Evolutionary conservation across 1,140 invertebrate genomes (phyloP), one percentile per base, ranked within the genome.

Genomic region (Plectus sambesii): DNA sequence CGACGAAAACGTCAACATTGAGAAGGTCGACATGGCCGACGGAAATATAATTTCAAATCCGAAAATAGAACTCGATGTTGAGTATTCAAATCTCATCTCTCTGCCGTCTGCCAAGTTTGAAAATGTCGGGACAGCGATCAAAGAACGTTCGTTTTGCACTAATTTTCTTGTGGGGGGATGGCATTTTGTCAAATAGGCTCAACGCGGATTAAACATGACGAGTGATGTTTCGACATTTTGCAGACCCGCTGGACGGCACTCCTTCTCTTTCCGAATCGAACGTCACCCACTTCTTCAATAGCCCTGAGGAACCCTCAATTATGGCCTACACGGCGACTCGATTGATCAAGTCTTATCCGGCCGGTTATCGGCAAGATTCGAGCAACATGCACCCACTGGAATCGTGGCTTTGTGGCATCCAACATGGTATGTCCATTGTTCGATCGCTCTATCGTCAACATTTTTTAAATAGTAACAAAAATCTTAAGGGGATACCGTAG

Each of bases 291-390:
- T 63, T 30, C 52, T 45, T 49, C 24, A 53, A 56, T 20, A 12
- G 46, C 51, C n/a, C n/a, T n/a, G n/a, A n/a, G n/a, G 41, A 41
- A 29, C 38, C 47, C 36, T 53, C 53, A 8, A 24, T 61, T 8
- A 3, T 41, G 26, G 22, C 43, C 5, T 61, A 63, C 27, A 63
- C 59, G 30, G 30, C 57, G 1, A 60, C 42, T 17, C 57, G 50
- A 19, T 50, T 61, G 22, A 44, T 61, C 9, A 61, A 61, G 35
- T 38, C 27, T n/a, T 61, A 62, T 45, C 59, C 59, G 2, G 42
- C 33, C 17, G 59, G 59, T 22, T 52, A 63, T 45, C 47, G 59
- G 8, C 60, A 63, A 43, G 61, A 63, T 35, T 60, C 56, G 9
- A 44, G 37, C 22, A 61, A 61, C 44, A 61, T 63, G 58, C 47